Conservation (phyloP, 1,140 invertebrate species). For the Spodoptera frugiperda region DNA sequence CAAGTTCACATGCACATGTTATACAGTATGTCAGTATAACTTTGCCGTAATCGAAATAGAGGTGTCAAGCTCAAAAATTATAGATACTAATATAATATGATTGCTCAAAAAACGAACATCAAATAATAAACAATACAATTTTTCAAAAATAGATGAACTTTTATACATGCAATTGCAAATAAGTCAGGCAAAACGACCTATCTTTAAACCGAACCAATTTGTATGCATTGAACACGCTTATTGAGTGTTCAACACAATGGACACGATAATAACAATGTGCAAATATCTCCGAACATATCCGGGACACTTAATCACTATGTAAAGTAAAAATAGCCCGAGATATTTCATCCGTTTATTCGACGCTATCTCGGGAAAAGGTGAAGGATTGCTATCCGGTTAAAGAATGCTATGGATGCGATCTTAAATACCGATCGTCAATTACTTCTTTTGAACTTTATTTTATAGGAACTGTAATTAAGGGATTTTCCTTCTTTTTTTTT, state of each 20-base stretch:
- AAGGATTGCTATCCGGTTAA: conserved; percentile 24
- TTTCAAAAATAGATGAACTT: too few species aligned
- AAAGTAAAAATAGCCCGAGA: not conserved
- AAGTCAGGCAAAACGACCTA: not conserved
- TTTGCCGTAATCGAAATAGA: too few species aligned
- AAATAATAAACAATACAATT: too few species aligned
- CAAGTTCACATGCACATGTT: too few species aligned
- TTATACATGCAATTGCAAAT: not conserved
- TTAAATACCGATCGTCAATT: conserved; percentile 9
- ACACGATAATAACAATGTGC: conserved; percentile 6
- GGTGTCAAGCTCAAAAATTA: too few species aligned
- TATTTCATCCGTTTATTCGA: conserved; percentile 9
- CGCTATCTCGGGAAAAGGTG: conserved; percentile 26
- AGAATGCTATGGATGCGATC: conserved; percentile 19
- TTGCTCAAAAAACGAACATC: too few species aligned
- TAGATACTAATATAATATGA: too few species aligned
- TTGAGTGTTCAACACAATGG: not conserved
- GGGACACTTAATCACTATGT: conserved; percentile 28
- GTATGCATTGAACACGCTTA: not conserved
- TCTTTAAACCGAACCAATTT: not conserved
- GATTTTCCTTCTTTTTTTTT: not conserved
- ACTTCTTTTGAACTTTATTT: conserved; percentile 6
- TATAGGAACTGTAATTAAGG: not conserved
- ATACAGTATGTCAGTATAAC: too few species aligned
- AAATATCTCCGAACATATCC: conserved; percentile 13